phyloP scores from a whole-genome alignment of 35 echinoderm and acorn worm genomes.

The Ophiothrix spiculata region DNA sequence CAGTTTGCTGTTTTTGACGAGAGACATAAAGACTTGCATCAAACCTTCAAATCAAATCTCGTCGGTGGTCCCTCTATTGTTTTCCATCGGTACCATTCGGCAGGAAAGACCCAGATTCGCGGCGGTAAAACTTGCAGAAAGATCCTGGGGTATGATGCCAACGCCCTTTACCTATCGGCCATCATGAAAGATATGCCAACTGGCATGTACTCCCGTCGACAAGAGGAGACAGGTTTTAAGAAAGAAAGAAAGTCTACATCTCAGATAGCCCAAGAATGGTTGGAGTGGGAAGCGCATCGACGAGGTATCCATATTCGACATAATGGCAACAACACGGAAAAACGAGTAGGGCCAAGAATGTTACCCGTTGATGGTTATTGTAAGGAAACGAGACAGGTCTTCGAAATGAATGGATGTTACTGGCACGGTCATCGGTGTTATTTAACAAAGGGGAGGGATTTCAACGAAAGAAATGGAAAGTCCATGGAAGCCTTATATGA shows the following conservation, averaged over 20 bases:
- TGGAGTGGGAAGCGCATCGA: background rate
- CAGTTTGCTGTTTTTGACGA: slow-evolving; percentile 33
- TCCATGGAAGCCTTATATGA: background rate
- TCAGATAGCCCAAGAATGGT: slow-evolving; percentile 13
- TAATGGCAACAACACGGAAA: background rate
- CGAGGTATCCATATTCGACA: background rate
- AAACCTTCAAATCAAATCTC: slow-evolving; percentile 22
- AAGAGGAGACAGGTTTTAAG: slow-evolving; percentile 11
- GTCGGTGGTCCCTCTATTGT: slow-evolving; percentile 28
- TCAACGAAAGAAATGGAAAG: slow-evolving; percentile 5
- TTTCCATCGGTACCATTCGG: background rate
- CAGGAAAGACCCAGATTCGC: background rate
- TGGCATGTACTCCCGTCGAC: slow-evolving; percentile 10
- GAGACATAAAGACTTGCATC: slow-evolving; percentile 35
- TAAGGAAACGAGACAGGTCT: slow-evolving; percentile 17
- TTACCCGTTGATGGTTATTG: slow-evolving; percentile 27
- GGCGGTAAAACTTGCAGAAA: background rate
- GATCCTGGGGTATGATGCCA: slow-evolving; percentile 16
- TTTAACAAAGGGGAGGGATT: background rate
- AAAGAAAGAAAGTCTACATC: background rate
- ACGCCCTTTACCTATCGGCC: slow-evolving; percentile 34
- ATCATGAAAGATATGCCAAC: slow-evolving; percentile 42
- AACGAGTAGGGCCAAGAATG: slow-evolving; percentile 3
- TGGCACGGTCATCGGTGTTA: slow-evolving; percentile 16
- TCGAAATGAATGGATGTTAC: slow-evolving; percentile 42